Percentiles rank a stretch among this genome's conserved stretches.
Conservation (phyloP, 1,140 invertebrate species). For the Camponotus floridanus region DNA sequence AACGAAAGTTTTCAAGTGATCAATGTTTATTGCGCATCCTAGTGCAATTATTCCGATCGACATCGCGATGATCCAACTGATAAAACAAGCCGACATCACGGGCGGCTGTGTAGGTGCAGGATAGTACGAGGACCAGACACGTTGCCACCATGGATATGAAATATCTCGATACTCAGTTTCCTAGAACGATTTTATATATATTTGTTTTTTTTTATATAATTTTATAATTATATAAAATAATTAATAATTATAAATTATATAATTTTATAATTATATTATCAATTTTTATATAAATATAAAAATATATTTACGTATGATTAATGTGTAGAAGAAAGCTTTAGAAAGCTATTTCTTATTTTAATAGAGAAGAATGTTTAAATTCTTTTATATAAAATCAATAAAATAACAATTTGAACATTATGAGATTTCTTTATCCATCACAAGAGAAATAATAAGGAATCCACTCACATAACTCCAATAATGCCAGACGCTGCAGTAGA, state of each 20-base stretch:
- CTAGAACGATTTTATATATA: slow-evolving; percentile 57
- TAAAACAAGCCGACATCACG: slow-evolving; percentile 78
- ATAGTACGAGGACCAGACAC: slow-evolving; percentile 82
- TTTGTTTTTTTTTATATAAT: background rate
- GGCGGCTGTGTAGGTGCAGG: slow-evolving; percentile 73
- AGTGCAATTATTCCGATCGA: slow-evolving; percentile 67
- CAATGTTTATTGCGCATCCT: slow-evolving; percentile 64
- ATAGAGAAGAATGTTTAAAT: background rate
- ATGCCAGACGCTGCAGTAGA: slow-evolving; percentile 81
- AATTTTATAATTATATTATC: too few species aligned
- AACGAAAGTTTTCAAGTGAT: slow-evolving; percentile 54
- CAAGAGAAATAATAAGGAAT: slow-evolving; percentile 10
- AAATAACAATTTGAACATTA: background rate
- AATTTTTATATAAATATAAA: too few species aligned
- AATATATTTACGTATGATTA: too few species aligned
- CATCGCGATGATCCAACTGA: slow-evolving; percentile 83
- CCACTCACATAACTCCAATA: slow-evolving; percentile 80
- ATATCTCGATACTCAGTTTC: slow-evolving; percentile 76
- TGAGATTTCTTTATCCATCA: slow-evolving; percentile 21
- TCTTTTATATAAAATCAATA: slow-evolving; percentile 20
- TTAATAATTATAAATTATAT: too few species aligned
- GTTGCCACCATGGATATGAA: slow-evolving; percentile 80
- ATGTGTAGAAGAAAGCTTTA: background rate
- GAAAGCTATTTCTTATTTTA: background rate
- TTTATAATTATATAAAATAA: too few species aligned